Evolutionary conservation across 2,113 vertebrate genomes (phyloP).

Genomic region (Vidua chalybeata): DNA sequence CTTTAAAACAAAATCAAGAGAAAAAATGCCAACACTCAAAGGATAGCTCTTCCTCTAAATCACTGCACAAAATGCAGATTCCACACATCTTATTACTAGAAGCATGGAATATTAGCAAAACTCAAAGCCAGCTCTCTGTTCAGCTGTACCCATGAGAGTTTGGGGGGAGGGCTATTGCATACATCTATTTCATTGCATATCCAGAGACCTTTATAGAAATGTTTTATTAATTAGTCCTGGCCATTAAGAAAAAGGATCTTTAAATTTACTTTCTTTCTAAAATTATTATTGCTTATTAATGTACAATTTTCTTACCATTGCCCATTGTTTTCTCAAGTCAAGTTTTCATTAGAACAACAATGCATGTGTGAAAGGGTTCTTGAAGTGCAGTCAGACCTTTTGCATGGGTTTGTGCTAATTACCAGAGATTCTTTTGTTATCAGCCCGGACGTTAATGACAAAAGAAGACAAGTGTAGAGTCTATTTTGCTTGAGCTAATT

Average conservation of each 20-base stretch:
- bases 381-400: neutral
- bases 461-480: conserved; percentile 57
- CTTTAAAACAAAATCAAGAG: neutral
- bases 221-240: conserved; percentile 43
- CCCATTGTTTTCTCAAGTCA: conserved; percentile 20
- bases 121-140: neutral
- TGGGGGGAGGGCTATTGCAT: neutral
- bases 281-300: conserved; percentile 38
- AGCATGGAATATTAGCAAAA: neutral
- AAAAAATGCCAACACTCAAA: rapidly evolving
- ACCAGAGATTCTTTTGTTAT: conserved; percentile 38
- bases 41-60: neutral
- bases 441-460: conserved; percentile 42
- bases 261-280: conserved; percentile 43
- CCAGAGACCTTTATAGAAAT: neutral
- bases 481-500: conserved; percentile 64
- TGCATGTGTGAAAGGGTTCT: neutral
- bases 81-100: neutral
- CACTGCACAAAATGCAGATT: neutral
- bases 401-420: conserved; percentile 48
- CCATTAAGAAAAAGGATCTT: neutral
- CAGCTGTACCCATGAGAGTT: neutral
- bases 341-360: conserved; percentile 41
- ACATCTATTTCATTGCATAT: neutral
- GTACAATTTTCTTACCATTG: conserved; percentile 19